These are phyloP conservation scores for Pachypeltis micranthus DNA, from an alignment of 1,140 invertebrate genomes.

Conservation along the genomic window DNA sequence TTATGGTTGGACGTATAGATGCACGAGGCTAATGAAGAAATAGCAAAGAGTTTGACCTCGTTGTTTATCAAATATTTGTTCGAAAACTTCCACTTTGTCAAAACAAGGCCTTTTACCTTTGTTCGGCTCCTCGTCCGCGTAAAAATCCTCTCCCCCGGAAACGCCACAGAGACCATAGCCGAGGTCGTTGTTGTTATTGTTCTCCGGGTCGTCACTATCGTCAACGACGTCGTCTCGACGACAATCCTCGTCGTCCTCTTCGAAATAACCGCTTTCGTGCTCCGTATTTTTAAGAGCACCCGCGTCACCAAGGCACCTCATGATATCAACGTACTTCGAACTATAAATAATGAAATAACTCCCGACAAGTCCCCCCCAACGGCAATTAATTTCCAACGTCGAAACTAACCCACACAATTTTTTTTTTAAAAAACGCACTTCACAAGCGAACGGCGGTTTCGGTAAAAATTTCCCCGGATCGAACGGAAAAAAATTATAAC, in stretches of 20 bases:
- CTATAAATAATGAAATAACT: not conserved
- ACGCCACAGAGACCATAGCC: not conserved
- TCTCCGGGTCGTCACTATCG: not conserved
- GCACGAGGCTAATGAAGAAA: too few species aligned
- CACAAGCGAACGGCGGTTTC: not conserved
- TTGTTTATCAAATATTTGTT: too few species aligned
- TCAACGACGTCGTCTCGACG: not conserved
- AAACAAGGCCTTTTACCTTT: slow-evolving; percentile 2
- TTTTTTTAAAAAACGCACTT: not conserved
- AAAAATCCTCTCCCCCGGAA: slow-evolving; percentile 12
- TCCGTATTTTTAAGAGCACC: slow-evolving; percentile 30
- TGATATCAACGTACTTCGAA: not conserved
- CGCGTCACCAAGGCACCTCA: not conserved
- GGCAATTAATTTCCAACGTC: not conserved
- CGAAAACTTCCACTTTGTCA: not conserved
- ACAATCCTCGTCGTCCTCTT: slow-evolving; percentile 25
- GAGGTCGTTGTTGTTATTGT: slow-evolving; percentile 8
- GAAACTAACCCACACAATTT: not conserved
- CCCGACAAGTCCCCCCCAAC: not conserved
- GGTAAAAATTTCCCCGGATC: not conserved
- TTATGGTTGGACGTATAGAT: too few species aligned
- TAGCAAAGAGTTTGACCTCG: too few species aligned
- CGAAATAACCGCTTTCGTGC: slow-evolving; percentile 34
- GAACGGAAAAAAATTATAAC: not conserved
- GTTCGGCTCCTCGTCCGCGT: not conserved